Evolutionary conservation across 2,113 vertebrate species (phyloP).

Genomic region (Ptyas mucosa): DNA sequence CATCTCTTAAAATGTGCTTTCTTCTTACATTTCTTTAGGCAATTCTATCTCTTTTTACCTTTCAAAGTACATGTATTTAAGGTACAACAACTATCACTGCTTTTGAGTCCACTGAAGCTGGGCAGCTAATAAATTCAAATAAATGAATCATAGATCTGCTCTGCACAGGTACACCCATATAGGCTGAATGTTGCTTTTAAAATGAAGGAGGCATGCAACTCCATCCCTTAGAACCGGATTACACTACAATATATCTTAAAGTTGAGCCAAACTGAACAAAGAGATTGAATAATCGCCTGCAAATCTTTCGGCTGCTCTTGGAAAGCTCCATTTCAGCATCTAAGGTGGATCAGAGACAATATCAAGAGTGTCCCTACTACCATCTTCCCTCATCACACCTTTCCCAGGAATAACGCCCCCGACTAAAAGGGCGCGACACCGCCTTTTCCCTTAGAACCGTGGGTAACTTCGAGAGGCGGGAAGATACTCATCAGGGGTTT

Average conservation of each 20-base stretch:
- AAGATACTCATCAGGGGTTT: not conserved
- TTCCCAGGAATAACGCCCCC: not conserved
- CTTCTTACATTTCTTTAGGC: not conserved
- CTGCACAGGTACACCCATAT: not conserved
- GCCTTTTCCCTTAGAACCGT: not conserved
- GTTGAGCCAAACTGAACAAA: not conserved
- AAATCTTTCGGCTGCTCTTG: not conserved
- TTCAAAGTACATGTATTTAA: not conserved
- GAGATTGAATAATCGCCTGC: not conserved
- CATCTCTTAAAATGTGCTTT: not conserved
- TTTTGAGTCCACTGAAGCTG: not conserved
- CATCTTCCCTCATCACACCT: not conserved
- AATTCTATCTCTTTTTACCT: not conserved
- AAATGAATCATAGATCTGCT: not conserved
- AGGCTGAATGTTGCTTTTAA: not conserved
- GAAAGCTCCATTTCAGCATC: not conserved
- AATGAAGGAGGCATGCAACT: not conserved
- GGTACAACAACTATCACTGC: not conserved
- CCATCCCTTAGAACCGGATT: not conserved
- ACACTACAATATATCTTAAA: not conserved
- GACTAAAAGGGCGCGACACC: not conserved
- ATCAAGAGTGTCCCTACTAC: no score
- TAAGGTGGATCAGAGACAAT: not conserved
- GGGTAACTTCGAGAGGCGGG: not conserved
- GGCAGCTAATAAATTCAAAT: not conserved